Base-by-base conservation (phyloP, 2,113 vertebrate species). In the Narcine bancroftii region DNA sequence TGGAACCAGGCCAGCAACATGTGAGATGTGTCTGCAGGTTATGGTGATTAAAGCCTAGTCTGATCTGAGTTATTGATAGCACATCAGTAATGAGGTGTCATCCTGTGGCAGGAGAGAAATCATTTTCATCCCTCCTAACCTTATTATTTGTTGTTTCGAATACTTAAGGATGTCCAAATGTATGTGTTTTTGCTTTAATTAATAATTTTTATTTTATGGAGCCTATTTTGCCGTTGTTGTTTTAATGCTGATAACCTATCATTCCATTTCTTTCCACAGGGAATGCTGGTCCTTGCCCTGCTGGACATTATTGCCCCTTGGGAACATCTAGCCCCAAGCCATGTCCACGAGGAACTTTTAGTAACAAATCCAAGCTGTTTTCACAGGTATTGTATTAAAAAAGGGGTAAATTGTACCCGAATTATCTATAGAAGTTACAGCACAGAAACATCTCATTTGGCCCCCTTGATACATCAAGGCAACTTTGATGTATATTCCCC, bases 341-440 rank as follows among this genome's bases (percentile, higher is more conserved):
- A 3, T 98, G 97, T 94, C 97, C 96, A 79, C 94, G 72, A 39
- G 97, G 97, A 79, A 97, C 97, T 72, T 97, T 97, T 93, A 96
- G 95, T 72, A 93, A 96, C 76, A 92, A 92, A 92, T 95, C 93
- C 93, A 97, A 95, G 94, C 95, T 96, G 92, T 92, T 92, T 65
- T 96, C 96, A 73, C 95, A 96, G 97, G 97, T 98, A 94, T 11
- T 24, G 89, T 91, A 69, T 91, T 33, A 47, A 53, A 71, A 26
- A 45, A 47, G 33, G 17, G 29, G 4, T 42, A 39, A 91, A 47
- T 17, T 47, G 24, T 10, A 66, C 39, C 17, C 21, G 11, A 11
- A 6, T 10, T 45, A 42, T 42, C 21, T 0, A 15, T 26, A 39
- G 36, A 66, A 66, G 21, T 81, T 81, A 81, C 7, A 50, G 45